Conservation (phyloP, 53 echinoderm and acorn worm genomes). For the Crossaster papposus region DNA sequence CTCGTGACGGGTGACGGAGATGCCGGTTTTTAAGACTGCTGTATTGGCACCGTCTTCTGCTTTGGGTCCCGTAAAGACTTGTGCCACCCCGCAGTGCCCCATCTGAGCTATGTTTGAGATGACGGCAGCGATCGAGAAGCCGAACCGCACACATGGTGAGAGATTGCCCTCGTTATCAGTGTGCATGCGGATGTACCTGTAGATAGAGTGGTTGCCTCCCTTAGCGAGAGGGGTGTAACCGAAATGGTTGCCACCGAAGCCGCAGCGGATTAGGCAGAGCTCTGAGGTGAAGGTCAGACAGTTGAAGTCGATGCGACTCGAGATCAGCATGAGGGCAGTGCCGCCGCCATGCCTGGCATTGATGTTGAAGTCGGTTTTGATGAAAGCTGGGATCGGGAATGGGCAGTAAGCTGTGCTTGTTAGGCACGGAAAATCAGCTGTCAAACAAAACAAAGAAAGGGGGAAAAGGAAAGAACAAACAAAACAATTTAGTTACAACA, state of each 20-base stretch:
- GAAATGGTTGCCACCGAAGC: constrained; percentile 77
- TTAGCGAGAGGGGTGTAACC: constrained; percentile 57
- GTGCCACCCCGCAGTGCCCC: constrained; percentile 72
- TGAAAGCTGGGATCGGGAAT: constrained; percentile 69
- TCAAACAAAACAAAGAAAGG: not conserved
- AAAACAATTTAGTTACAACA: too few species aligned
- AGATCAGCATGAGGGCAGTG: constrained; percentile 71
- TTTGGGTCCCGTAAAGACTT: constrained; percentile 59
- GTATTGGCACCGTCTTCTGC: not conserved
- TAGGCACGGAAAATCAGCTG: constrained; percentile 75
- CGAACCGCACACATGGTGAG: constrained; percentile 65
- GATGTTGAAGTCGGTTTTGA: constrained; percentile 70
- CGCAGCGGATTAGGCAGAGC: constrained; percentile 74
- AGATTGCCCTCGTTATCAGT: constrained; percentile 68
- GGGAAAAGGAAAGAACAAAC: not conserved
- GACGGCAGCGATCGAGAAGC: constrained; percentile 62
- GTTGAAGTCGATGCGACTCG: constrained; percentile 34
- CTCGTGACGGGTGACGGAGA: constrained; percentile 2
- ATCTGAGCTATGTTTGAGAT: constrained; percentile 69
- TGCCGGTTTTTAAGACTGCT: constrained; percentile 22
- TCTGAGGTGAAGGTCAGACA: constrained; percentile 60
- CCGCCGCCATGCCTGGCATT: constrained; percentile 83
- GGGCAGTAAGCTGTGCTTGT: constrained; percentile 61
- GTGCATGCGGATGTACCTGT: constrained; percentile 65
- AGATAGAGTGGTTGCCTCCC: constrained; percentile 73